A percentile compares a stretch with the other conserved stretches of the same genome.
phyloP scores from a whole-genome alignment of 2,113 vertebrate genomes.

The Ictidomys tridecemlineatus region DNA sequence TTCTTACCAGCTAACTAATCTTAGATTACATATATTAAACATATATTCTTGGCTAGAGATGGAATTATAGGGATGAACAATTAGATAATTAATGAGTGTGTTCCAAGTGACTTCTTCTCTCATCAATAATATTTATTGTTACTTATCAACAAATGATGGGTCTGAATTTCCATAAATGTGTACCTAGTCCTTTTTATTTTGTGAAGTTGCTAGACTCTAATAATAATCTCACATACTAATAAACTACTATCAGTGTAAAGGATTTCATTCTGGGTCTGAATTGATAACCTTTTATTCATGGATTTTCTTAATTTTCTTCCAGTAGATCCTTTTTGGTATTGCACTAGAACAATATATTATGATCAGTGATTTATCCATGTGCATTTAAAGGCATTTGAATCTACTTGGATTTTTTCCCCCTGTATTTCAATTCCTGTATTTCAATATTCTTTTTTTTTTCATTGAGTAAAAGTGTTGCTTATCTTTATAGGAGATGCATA shows the following conservation, averaged over 20 bases:
- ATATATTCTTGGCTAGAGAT: slow-evolving; percentile 42
- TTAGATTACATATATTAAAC: slow-evolving; percentile 60
- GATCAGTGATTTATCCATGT: neutral
- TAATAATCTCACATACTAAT: slow-evolving; percentile 53
- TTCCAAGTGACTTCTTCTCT: slow-evolving; percentile 59
- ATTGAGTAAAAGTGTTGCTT: neutral
- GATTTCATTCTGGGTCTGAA: neutral
- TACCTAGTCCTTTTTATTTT: slow-evolving; percentile 25
- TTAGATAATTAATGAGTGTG: slow-evolving; percentile 45
- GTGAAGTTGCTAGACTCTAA: neutral
- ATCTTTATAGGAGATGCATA: neutral
- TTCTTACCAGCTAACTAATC: neutral
- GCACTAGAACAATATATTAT: neutral
- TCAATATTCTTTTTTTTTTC: neutral
- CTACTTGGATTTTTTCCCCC: neutral
- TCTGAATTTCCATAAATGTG: neutral
- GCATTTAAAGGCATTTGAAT: neutral
- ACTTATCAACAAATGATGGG: slow-evolving; percentile 27
- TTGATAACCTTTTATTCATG: slow-evolving; percentile 42
- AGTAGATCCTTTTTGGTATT: neutral
- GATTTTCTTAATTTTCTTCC: slow-evolving; percentile 36
- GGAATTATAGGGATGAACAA: slow-evolving; percentile 14
- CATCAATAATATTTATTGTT: slow-evolving; percentile 52
- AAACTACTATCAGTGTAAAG: neutral
- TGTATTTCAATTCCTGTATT: neutral